phyloP scores from a whole-genome alignment of 2,888 invertebrate species.

The Patella pellucida region DNA sequence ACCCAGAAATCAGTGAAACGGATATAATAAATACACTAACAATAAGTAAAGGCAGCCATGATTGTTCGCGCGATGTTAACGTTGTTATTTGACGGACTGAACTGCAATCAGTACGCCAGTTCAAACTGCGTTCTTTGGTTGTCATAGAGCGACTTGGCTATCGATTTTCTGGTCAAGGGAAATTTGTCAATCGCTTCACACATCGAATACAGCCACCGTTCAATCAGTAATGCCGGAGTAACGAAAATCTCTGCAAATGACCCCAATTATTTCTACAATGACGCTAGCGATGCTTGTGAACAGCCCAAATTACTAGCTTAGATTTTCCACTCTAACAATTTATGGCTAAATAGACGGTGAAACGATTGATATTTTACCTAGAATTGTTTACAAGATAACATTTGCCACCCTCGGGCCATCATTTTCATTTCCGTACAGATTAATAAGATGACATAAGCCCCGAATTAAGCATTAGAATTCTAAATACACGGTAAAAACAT shows the following conservation, averaged over 20 bases:
- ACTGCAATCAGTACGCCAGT: not conserved
- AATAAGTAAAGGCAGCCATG: slow-evolving; percentile 7
- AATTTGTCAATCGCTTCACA: slow-evolving; percentile 10
- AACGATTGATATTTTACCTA: too few species aligned
- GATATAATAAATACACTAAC: not conserved
- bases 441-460: too few species aligned
- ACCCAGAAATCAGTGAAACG: not conserved
- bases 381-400: too few species aligned
- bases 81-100: not conserved
- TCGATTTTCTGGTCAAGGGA: not conserved
- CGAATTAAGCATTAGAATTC: too few species aligned
- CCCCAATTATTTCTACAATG: slow-evolving; percentile 4
- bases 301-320: not conserved
- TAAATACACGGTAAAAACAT: too few species aligned
- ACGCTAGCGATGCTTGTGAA: not conserved
- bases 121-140: not conserved
- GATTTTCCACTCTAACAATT: not conserved
- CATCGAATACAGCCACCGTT: not conserved
- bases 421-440: too few species aligned
- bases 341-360: too few species aligned
- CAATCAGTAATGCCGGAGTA: not conserved
- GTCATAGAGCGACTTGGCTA: too few species aligned
- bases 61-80: not conserved
- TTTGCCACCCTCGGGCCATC: too few species aligned
- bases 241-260: slow-evolving; percentile 5